phyloP scores from a whole-genome alignment of 2,888 invertebrate genomes.

The Cephus spinipes region DNA sequence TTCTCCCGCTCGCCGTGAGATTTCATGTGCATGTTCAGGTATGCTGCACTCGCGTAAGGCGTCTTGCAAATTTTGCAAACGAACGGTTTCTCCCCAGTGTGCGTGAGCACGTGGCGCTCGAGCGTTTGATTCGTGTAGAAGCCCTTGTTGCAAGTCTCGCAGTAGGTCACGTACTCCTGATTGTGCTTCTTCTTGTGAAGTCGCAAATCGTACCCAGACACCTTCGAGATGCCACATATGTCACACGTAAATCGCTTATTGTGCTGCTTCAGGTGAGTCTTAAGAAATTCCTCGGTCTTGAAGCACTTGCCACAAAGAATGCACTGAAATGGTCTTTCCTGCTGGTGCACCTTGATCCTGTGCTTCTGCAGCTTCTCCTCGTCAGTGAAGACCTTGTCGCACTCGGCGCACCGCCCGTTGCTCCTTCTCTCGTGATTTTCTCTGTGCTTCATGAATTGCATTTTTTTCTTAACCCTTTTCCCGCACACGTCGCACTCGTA shows the following conservation, averaged over 20 bases:
- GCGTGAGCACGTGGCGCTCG: conserved; percentile 66
- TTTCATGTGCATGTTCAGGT: conserved; percentile 70
- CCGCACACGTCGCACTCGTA: conserved; percentile 49
- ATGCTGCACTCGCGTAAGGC: conserved; percentile 69
- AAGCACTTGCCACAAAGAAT: conserved; percentile 69
- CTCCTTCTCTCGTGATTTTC: conserved; percentile 39
- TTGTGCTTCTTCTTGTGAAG: conserved; percentile 70
- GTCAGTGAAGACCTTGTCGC: conserved; percentile 68
- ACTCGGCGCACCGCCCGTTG: conserved; percentile 62
- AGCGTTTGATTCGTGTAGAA: conserved; percentile 69
- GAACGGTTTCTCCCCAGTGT: conserved; percentile 66
- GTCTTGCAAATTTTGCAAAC: conserved; percentile 68
- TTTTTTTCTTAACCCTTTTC: conserved; percentile 39
- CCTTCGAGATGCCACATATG: conserved; percentile 54
- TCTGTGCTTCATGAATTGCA: conserved; percentile 40
- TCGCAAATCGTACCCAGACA: conserved; percentile 52
- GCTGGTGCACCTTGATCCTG: conserved; percentile 69
- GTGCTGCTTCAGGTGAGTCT: conserved; percentile 70
- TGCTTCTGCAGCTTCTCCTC: conserved; percentile 68
- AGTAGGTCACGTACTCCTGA: conserved; percentile 69
- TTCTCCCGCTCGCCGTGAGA: conserved; percentile 62
- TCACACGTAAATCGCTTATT: conserved; percentile 60
- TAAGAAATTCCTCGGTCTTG: conserved; percentile 69
- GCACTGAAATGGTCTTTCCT: conserved; percentile 70
- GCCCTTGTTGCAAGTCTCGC: conserved; percentile 68